These are phyloP conservation scores for Campopleginae sp. DNA, from an alignment of 2,888 invertebrate genomes.

Conservation along the genomic window DNA sequence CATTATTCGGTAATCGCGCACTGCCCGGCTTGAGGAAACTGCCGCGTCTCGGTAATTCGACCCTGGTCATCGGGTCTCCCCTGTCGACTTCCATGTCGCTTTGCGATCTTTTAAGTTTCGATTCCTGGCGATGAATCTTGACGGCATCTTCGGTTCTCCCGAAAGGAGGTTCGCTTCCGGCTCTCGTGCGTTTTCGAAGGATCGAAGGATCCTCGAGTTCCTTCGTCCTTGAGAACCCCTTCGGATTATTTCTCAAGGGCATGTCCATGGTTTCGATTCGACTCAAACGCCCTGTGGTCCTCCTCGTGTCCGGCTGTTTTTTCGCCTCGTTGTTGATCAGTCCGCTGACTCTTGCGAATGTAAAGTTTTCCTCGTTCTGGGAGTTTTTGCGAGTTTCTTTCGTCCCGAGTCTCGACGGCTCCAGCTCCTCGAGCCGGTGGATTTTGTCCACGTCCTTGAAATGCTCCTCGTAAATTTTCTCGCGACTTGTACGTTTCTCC, in stretches of 20 bases:
- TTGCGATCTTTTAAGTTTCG: slow-evolving; percentile 84
- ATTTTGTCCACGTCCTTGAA: slow-evolving; percentile 81
- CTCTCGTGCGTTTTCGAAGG: slow-evolving; percentile 78
- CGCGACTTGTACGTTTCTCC: slow-evolving; percentile 28
- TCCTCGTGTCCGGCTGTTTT: slow-evolving; percentile 44
- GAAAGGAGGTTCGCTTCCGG: slow-evolving; percentile 81
- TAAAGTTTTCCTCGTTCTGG: slow-evolving; percentile 30
- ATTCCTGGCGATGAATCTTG: slow-evolving; percentile 74
- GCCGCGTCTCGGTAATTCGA: slow-evolving; percentile 93
- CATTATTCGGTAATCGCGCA: slow-evolving; percentile 88
- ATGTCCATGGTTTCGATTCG: slow-evolving; percentile 78
- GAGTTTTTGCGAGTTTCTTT: slow-evolving; percentile 7
- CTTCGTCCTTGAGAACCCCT: slow-evolving; percentile 4
- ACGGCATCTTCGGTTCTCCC: slow-evolving; percentile 74
- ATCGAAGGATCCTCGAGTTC: slow-evolving; percentile 68
- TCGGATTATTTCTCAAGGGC: slow-evolving; percentile 71
- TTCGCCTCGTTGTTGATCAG: slow-evolving; percentile 7
- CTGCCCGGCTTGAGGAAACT: slow-evolving; percentile 94
- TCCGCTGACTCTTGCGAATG: slow-evolving; percentile 1
- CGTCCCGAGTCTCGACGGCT: slow-evolving; percentile 62
- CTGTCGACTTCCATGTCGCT: slow-evolving; percentile 86
- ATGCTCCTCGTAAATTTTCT: slow-evolving; percentile 73
- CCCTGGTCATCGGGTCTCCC: slow-evolving; percentile 93
- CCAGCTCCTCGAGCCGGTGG: slow-evolving; percentile 75
- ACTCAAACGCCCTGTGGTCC: slow-evolving; percentile 67